Evolutionary conservation across 2,113 vertebrate genomes (phyloP).

Genomic region (Centropus bengalensis): DNA sequence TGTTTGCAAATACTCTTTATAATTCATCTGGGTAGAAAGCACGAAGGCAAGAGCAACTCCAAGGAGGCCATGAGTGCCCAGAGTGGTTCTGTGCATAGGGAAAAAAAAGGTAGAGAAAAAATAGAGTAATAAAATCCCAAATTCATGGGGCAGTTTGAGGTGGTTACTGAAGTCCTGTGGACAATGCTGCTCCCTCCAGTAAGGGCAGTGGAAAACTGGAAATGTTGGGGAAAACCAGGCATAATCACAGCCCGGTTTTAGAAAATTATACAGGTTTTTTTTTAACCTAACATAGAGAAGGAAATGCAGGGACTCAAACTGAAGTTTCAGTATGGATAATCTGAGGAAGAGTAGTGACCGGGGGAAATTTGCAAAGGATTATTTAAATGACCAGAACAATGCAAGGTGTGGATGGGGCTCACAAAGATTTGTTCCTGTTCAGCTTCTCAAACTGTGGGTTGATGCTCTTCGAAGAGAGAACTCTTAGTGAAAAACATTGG

Average conservation of each 20-base stretch:
- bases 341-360: background rate
- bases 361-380: background rate
- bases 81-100: background rate
- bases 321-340: background rate
- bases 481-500: background rate
- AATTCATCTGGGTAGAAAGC: background rate
- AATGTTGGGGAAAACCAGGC: background rate
- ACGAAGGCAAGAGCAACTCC: accelerated
- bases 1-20: background rate
- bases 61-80: background rate
- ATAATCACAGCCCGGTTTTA: background rate
- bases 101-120: background rate
- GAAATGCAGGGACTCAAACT: background rate
- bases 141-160: background rate
- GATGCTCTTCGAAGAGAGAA: background rate
- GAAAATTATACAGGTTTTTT: background rate
- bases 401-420: too few relatives aligned
- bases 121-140: background rate
- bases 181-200: too few relatives aligned
- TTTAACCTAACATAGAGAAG: background rate
- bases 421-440: background rate
- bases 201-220: background rate
- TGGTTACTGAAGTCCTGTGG: background rate
- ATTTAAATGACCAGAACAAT: too few relatives aligned
- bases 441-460: background rate